Evolutionary conservation across 2,797 vertebrate species (phyloP).

Genomic region (Parauchenoglanis punctatus): DNA sequence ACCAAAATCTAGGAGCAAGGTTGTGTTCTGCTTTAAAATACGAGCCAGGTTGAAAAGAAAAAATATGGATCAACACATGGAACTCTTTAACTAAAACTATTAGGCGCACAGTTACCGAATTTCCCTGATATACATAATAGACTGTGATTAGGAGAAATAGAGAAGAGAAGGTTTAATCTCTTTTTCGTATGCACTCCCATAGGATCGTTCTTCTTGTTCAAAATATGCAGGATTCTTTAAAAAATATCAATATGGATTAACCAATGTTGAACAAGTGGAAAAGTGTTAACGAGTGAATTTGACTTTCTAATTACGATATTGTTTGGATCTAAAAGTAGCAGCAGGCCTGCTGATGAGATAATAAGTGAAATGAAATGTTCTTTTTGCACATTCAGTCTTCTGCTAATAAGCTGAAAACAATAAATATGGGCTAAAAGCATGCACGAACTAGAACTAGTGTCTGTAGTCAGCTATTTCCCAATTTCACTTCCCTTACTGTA

Average conservation of each 20-base stretch:
- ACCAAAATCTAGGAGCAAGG: slow-evolving; percentile 1
- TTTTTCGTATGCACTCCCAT: neutral
- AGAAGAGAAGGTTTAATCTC: neutral
- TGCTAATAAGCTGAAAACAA: neutral
- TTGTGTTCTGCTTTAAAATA: neutral
- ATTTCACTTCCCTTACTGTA: neutral
- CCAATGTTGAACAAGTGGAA: neutral
- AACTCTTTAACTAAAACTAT: neutral
- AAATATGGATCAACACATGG: neutral
- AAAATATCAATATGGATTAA: neutral
- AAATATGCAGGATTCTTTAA: neutral
- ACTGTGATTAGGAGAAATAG: neutral
- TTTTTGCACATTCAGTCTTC: neutral
- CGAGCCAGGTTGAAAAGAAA: neutral
- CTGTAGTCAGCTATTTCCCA: slow-evolving; percentile 1
- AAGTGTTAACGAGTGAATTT: neutral
- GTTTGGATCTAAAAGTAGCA: neutral
- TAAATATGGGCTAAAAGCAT: neutral
- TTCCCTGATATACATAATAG: neutral
- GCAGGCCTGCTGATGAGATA: neutral
- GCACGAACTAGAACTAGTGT: neutral
- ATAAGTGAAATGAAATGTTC: neutral
- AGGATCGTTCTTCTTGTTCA: neutral
- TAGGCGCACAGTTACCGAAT: neutral
- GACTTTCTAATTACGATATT: neutral